A percentile compares a stretch with the other conserved stretches of the same genome.
phyloP scores from a whole-genome alignment of 2,888 invertebrate species.

The Pollenia amentaria region DNA sequence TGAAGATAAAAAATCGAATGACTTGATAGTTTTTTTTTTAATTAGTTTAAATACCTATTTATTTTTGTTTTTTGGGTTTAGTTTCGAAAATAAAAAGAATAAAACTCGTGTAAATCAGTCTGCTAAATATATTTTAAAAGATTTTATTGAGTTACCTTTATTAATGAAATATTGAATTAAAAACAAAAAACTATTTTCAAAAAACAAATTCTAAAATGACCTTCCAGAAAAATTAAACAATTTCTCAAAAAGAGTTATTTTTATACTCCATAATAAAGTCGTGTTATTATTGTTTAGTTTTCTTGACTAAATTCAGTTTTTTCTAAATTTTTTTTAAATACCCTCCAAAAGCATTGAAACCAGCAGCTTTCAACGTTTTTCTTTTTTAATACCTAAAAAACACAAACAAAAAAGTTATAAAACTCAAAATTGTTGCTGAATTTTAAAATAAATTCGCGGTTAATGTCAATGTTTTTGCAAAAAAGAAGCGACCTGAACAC shows the following conservation, averaged over 20 bases:
- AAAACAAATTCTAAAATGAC: too few species aligned
- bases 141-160: too few species aligned
- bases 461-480: constrained; percentile 63
- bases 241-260: too few species aligned
- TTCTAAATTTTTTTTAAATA: constrained; percentile 27
- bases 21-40: constrained; percentile 13
- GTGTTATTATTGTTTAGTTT: not conserved
- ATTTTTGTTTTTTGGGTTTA: constrained; percentile 1
- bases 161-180: too few species aligned
- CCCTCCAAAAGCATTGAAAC: constrained; percentile 38
- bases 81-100: constrained; percentile 1
- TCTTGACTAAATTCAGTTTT: not conserved
- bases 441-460: constrained; percentile 56
- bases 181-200: too few species aligned
- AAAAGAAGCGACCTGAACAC: not conserved
- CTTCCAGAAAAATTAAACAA: too few species aligned
- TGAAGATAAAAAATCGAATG: constrained; percentile 31
- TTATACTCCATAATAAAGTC: not conserved
- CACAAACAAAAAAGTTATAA: constrained; percentile 22
- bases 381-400: constrained; percentile 40
- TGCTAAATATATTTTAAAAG: too few species aligned
- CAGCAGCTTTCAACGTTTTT: constrained; percentile 35
- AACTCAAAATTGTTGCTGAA: constrained; percentile 47
- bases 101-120: not conserved
- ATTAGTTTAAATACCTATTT: not conserved